These are phyloP conservation scores for Harpegnathos saltator DNA, from an alignment of 1,140 invertebrate species.

Conservation along the genomic window DNA sequence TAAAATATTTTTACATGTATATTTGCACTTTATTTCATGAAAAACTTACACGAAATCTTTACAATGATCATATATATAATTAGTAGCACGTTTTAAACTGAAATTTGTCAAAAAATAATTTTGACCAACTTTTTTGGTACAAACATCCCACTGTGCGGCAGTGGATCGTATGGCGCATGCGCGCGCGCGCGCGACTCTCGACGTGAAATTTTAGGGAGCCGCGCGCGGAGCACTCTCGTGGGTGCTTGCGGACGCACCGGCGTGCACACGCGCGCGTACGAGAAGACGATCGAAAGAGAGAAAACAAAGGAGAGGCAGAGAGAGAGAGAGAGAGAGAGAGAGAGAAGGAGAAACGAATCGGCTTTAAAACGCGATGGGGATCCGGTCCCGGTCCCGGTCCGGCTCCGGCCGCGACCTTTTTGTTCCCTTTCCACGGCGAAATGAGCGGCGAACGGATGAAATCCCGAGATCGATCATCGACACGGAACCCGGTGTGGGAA, in stretches of 20 bases:
- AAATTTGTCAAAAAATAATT: too few relatives aligned
- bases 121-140: too few relatives aligned
- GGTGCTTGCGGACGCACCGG: constrained; percentile 15
- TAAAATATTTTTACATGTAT: too few relatives aligned
- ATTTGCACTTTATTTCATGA: too few relatives aligned
- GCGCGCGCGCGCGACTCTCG: constrained; percentile 10
- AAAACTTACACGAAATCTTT: too few relatives aligned
- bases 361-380: constrained; percentile 58
- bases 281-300: background rate
- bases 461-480: constrained; percentile 65
- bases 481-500: constrained; percentile 55
- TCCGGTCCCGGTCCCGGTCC: constrained; percentile 31
- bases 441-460: constrained; percentile 38
- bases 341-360: constrained; percentile 23
- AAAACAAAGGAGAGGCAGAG: background rate
- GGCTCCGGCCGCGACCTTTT: constrained; percentile 40
- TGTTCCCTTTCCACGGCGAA: constrained; percentile 45
- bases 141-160: too few relatives aligned
- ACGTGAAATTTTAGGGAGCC: constrained; percentile 36
- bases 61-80: too few relatives aligned
- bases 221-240: background rate
- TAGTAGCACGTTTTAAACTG: too few relatives aligned
- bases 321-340: background rate
- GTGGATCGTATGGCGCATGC: constrained; percentile 7
- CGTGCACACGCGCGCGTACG: background rate